Evolutionary conservation across 2,113 vertebrate species (phyloP).

Genomic region (Clarias batrachus): DNA sequence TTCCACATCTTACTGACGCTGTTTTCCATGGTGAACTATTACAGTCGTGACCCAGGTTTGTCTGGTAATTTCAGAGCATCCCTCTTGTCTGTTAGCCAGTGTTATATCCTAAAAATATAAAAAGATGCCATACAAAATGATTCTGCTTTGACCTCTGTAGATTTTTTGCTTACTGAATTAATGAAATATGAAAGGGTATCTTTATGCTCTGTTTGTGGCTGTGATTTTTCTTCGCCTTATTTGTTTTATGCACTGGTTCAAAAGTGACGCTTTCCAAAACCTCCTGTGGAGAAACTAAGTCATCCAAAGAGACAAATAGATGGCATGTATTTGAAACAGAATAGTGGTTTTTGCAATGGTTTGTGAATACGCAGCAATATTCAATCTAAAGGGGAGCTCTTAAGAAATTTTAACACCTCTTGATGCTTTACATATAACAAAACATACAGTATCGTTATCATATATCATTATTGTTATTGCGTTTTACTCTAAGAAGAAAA

Average conservation of each 20-base stretch:
- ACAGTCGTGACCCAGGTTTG: conserved; percentile 10
- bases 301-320: neutral
- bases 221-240: neutral
- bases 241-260: neutral
- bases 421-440: neutral
- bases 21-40: neutral
- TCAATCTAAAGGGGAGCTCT: neutral
- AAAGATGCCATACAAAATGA: neutral
- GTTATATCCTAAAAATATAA: neutral
- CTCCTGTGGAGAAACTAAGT: neutral
- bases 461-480: neutral
- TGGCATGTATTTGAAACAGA: neutral
- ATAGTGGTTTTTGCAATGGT: neutral
- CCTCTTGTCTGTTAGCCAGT: neutral
- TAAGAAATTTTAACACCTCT: neutral
- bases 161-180: neutral
- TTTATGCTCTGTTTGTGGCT: neutral
- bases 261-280: neutral
- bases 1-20: neutral
- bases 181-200: neutral
- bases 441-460: neutral
- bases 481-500: neutral
- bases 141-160: neutral
- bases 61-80: conserved; percentile 8
- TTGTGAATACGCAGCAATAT: neutral